These are phyloP conservation scores for Epirrhoe tristata DNA, from an alignment of 2,888 invertebrate species.

Conservation along the genomic window DNA sequence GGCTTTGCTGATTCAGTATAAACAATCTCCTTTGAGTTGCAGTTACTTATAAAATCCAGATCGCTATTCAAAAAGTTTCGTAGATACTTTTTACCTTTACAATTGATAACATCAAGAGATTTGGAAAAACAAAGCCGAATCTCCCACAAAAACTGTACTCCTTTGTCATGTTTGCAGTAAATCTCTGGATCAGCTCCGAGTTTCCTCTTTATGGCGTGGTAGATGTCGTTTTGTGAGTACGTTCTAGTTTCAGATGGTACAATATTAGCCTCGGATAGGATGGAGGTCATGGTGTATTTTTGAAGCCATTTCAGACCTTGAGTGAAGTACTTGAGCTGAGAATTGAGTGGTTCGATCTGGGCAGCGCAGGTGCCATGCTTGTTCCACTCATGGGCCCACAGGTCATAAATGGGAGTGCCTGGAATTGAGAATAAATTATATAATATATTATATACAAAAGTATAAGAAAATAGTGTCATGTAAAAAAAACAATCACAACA, in stretches of 20 bases:
- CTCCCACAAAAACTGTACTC: conserved; percentile 87
- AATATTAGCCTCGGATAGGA: conserved; percentile 84
- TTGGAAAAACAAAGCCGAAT: conserved; percentile 91
- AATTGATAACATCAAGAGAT: conserved; percentile 86
- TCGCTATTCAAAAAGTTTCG: background rate
- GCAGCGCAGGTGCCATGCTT: conserved; percentile 93
- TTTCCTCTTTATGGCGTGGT: conserved; percentile 72
- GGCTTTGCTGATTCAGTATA: conserved; percentile 50
- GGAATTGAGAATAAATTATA: conserved; percentile 39
- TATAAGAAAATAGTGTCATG: too few species aligned
- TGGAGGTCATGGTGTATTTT: conserved; percentile 85
- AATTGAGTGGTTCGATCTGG: conserved; percentile 79
- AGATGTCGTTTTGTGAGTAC: conserved; percentile 45
- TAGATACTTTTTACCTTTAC: conserved; percentile 58
- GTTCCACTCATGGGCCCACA: conserved; percentile 93
- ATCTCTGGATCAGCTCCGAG: conserved; percentile 86
- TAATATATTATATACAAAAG: too few species aligned
- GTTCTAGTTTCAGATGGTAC: conserved; percentile 60
- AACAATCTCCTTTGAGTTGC: conserved; percentile 36
- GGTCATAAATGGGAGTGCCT: conserved; percentile 76
- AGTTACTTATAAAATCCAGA: conserved; percentile 38
- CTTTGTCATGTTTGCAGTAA: conserved; percentile 86
- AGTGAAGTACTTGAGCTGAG: conserved; percentile 88
- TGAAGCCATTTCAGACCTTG: conserved; percentile 86
- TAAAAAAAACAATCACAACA: too few species aligned